Conservation (phyloP, 2,888 invertebrate species). For the Mamestra brassicae region DNA sequence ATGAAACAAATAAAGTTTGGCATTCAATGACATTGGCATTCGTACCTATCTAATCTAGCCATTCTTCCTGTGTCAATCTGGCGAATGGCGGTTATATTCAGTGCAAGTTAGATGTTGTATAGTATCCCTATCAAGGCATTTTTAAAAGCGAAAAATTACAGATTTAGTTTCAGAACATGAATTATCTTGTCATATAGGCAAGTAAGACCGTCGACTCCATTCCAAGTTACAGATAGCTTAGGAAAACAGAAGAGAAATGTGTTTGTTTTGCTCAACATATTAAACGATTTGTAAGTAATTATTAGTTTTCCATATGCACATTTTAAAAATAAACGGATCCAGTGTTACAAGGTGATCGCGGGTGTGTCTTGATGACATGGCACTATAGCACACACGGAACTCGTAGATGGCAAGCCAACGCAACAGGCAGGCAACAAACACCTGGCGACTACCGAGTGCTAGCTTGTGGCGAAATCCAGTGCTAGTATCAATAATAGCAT, state of each 20-base stretch:
- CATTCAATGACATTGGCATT: constrained; percentile 59
- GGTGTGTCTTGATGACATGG: constrained; percentile 70
- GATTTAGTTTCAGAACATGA: background rate
- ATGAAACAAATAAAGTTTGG: constrained; percentile 48
- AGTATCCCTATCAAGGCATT: background rate
- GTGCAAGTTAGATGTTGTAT: background rate
- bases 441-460: background rate
- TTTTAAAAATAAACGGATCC: constrained; percentile 68
- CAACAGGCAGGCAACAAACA: constrained; percentile 4
- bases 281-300: constrained; percentile 7
- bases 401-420: constrained; percentile 27
- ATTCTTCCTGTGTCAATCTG: constrained; percentile 44
- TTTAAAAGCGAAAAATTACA: too few species aligned
- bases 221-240: background rate
- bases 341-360: constrained; percentile 74
- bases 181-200: background rate
- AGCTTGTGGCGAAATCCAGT: too few species aligned
- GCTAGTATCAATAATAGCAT: too few species aligned
- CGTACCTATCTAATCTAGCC: constrained; percentile 22
- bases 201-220: background rate
- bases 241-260: background rate
- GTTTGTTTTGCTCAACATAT: constrained; percentile 8
- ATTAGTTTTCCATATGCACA: constrained; percentile 58
- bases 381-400: constrained; percentile 48
- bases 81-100: background rate